phyloP scores from a whole-genome alignment of 2,113 vertebrate species.

The Illadopsis cleaveri region DNA sequence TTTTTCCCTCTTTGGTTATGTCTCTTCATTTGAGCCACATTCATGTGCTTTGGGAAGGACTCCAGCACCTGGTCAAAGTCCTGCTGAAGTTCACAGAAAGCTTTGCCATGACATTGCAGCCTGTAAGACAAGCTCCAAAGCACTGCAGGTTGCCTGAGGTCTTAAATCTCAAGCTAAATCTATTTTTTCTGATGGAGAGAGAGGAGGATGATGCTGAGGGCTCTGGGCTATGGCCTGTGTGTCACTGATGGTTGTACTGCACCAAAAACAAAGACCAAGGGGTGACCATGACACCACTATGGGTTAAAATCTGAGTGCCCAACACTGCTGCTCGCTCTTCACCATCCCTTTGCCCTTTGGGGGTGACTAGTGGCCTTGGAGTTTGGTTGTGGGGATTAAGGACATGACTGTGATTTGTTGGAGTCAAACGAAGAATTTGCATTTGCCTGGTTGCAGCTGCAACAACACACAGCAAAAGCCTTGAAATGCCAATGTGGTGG shows the following conservation, averaged over 20 bases:
- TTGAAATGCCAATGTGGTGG: not conserved
- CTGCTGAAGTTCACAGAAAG: not conserved
- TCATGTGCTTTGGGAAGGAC: not conserved
- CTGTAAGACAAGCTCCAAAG: not conserved
- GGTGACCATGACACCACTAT: rapidly evolving
- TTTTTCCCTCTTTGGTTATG: rapidly evolving
- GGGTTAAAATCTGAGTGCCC: not conserved
- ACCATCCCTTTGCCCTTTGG: not conserved
- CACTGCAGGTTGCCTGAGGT: not conserved
- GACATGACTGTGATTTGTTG: rapidly evolving
- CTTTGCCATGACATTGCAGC: not conserved
- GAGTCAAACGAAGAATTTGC: rapidly evolving
- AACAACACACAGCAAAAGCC: not conserved
- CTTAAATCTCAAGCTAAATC: not conserved
- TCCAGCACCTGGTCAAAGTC: not conserved
- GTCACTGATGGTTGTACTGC: not conserved
- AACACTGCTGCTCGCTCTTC: not conserved
- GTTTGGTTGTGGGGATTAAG: not conserved
- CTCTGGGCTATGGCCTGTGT: not conserved
- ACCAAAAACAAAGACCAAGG: rapidly evolving
- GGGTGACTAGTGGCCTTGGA: not conserved
- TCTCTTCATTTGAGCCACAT: not conserved
- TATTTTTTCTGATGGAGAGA: not conserved
- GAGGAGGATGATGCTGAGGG: not conserved
- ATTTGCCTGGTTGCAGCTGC: not conserved